A percentile compares a stretch with the other conserved stretches of the same genome.
phyloP scores from a whole-genome alignment of 2,797 vertebrate species.

The Channallabes apus region DNA sequence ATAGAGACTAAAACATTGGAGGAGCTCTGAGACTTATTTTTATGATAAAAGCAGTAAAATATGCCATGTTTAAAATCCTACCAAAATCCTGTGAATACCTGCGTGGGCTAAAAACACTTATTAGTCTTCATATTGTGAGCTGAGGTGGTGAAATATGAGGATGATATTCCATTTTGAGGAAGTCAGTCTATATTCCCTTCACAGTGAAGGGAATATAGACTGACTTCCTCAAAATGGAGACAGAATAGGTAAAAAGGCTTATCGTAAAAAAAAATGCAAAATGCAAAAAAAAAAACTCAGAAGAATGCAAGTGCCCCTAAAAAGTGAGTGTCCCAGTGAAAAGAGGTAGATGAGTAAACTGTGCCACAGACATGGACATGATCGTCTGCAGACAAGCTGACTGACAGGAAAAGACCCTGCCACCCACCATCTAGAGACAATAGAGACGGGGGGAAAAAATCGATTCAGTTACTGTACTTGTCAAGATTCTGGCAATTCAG shows the following conservation, averaged over 20 bases:
- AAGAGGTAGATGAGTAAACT: conserved; percentile 16
- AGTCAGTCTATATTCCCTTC: no score
- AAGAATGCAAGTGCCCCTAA: conserved; percentile 8
- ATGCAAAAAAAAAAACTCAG: conserved; percentile 12
- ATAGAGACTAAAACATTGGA: no score
- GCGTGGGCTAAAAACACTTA: neutral
- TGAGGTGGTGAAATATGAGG: neutral
- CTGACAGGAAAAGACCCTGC: conserved; percentile 23
- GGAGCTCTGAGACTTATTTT: no score
- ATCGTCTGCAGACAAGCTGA: neutral
- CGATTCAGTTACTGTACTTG: no score
- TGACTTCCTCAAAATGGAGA: no score
- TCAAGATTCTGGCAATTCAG: no score
- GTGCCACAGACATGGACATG: neutral
- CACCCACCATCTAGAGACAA: no score
- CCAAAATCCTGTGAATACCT: neutral
- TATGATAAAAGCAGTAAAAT: no score
- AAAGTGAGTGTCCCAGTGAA: conserved; percentile 12
- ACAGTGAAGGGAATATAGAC: neutral
- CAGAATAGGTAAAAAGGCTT: neutral
- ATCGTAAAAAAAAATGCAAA: no score
- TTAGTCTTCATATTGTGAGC: neutral
- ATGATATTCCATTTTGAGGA: no score
- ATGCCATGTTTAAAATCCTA: neutral
- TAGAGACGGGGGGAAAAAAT: no score